A percentile compares a stretch with the other conserved stretches of the same genome.
phyloP scores from a whole-genome alignment of 1,140 invertebrate species.

The Coelopa frigida region DNA sequence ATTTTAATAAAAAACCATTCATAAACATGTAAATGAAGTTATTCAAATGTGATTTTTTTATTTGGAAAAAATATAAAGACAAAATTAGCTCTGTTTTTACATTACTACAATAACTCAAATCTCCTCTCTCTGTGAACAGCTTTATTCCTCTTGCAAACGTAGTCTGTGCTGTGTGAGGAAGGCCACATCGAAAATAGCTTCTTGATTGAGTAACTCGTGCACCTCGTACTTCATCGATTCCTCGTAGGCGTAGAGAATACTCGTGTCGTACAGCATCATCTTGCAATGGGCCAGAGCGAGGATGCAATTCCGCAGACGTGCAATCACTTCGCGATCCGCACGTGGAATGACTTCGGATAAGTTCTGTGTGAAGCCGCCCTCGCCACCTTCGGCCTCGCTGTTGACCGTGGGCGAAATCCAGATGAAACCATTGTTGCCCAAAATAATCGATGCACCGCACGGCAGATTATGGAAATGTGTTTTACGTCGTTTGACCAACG shows the following conservation, averaged over 20 bases:
- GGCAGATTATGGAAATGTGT: conserved; percentile 93
- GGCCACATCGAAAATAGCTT: conserved; percentile 72
- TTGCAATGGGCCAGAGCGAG: conserved; percentile 74
- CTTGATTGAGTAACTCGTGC: conserved; percentile 71
- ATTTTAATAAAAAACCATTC: too few relatives aligned
- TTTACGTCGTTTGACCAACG: conserved; percentile 89
- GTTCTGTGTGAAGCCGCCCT: conserved; percentile 75
- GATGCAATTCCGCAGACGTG: conserved; percentile 84
- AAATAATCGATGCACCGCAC: conserved; percentile 83
- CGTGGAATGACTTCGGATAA: conserved; percentile 62
- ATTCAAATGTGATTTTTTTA: not conserved
- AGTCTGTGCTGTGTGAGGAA: conserved; percentile 61
- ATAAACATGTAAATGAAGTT: not conserved
- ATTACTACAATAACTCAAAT: not conserved
- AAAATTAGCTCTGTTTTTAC: too few relatives aligned
- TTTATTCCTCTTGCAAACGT: conserved; percentile 9
- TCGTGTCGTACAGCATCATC: conserved; percentile 88
- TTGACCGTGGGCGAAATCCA: conserved; percentile 77
- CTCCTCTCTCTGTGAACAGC: not conserved
- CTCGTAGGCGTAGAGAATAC: conserved; percentile 85
- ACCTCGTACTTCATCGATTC: conserved; percentile 77
- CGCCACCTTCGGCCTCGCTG: conserved; percentile 59
- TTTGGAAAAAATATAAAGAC: not conserved
- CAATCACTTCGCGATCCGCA: conserved; percentile 73
- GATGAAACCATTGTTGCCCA: conserved; percentile 95